phyloP scores from a whole-genome alignment of 2,113 vertebrate genomes.

The Benitochromis conjunctus region DNA sequence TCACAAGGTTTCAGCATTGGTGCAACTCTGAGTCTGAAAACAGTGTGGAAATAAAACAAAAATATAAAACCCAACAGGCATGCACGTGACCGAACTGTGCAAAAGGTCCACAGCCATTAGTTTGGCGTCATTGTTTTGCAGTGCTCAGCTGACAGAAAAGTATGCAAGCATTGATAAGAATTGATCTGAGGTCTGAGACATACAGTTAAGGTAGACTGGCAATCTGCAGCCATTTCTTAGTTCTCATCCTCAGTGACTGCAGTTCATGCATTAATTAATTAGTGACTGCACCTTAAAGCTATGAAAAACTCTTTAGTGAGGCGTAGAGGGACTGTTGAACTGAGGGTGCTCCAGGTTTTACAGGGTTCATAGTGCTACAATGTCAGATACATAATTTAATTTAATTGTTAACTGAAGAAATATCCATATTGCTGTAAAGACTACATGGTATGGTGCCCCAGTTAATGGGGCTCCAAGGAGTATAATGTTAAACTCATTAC shows the following conservation, averaged over 20 bases:
- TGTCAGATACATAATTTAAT: background rate
- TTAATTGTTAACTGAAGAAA: background rate
- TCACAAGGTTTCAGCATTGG: background rate
- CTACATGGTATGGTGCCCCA: background rate
- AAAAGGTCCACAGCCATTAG: background rate
- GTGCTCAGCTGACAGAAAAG: background rate
- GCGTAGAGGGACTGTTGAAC: background rate
- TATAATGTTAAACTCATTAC: background rate
- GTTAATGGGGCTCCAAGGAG: background rate
- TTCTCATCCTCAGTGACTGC: background rate
- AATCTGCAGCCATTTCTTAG: background rate
- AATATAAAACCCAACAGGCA: rapidly evolving
- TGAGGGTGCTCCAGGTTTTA: background rate
- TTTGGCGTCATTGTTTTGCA: background rate
- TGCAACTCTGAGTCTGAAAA: background rate
- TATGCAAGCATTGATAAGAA: background rate
- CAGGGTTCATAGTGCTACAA: rapidly evolving
- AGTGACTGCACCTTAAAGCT: background rate
- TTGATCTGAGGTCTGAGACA: background rate
- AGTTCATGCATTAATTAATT: background rate
- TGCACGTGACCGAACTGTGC: background rate
- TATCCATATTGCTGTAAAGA: background rate
- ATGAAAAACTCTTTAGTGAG: background rate
- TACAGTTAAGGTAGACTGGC: background rate
- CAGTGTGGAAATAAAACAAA: rapidly evolving